Conservation (phyloP, 2,888 invertebrate genomes). For the Blastobasis lacticolella region DNA sequence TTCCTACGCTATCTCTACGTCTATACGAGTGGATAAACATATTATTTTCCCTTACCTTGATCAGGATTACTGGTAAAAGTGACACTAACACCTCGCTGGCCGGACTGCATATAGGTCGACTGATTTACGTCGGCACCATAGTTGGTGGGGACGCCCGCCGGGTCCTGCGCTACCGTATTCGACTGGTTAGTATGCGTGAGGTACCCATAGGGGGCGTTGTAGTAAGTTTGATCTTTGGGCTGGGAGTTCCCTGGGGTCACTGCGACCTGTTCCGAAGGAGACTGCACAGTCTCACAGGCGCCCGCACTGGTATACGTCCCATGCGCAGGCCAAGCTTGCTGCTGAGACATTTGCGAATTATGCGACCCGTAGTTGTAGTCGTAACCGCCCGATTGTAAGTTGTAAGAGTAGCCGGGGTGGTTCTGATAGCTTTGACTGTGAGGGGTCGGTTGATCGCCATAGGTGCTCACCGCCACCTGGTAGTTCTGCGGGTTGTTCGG, state of each 20-base stretch:
- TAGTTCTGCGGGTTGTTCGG: conserved; percentile 1
- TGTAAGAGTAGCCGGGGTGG: conserved; percentile 77
- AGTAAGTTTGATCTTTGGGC: conserved; percentile 44
- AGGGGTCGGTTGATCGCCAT: conserved; percentile 28
- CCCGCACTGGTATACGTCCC: conserved; percentile 68
- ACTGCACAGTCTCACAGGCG: conserved; percentile 55
- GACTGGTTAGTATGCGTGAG: conserved; percentile 43
- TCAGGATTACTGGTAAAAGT: conserved; percentile 35
- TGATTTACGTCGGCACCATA: conserved; percentile 49
- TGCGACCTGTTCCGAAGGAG: conserved; percentile 53
- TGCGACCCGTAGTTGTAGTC: conserved; percentile 79
- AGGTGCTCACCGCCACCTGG: conserved; percentile 18
- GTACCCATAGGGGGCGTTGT: conserved; percentile 67
- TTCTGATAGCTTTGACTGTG: conserved; percentile 55
- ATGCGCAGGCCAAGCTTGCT: conserved; percentile 38
- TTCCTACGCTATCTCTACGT: too few relatives aligned
- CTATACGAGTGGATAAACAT: not conserved
- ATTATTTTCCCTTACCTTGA: conserved; percentile 53
- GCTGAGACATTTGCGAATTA: conserved; percentile 38
- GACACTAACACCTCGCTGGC: conserved; percentile 42
- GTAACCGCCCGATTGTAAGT: conserved; percentile 69
- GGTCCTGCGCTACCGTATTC: conserved; percentile 30
- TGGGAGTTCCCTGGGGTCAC: conserved; percentile 21
- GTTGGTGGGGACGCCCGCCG: conserved; percentile 37
- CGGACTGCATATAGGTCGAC: conserved; percentile 57